Evolutionary conservation across 2,888 invertebrate species (phyloP).

Genomic region (Auanema freiburgensis): DNA sequence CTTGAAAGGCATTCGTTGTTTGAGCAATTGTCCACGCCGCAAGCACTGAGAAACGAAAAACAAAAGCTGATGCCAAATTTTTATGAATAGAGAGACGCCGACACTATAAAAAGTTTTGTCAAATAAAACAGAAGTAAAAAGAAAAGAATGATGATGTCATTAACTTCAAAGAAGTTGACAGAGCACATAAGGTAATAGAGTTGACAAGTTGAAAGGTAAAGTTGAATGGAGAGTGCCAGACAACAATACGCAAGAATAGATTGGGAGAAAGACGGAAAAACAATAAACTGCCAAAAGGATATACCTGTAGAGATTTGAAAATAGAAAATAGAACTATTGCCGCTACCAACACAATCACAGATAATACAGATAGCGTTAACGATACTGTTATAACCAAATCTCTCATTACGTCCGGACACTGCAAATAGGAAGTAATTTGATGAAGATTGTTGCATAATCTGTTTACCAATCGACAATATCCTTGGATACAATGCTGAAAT

Average conservation of each 20-base stretch:
- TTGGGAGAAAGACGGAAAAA: too few species aligned
- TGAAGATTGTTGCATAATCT: neutral
- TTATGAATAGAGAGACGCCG: constrained; percentile 53
- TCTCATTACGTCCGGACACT: constrained; percentile 61
- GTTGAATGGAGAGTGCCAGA: too few species aligned
- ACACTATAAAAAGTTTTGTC: constrained; percentile 24
- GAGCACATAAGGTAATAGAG: too few species aligned
- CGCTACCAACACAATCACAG: constrained; percentile 56
- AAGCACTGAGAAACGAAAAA: constrained; percentile 66
- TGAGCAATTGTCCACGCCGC: constrained; percentile 62
- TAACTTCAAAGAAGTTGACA: neutral
- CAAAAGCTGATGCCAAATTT: constrained; percentile 67
- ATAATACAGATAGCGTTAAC: constrained; percentile 57
- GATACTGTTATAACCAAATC: constrained; percentile 60
- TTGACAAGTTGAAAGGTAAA: too few species aligned
- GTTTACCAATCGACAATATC: constrained; percentile 55
- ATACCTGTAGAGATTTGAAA: constrained; percentile 60
- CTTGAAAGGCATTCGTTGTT: constrained; percentile 55
- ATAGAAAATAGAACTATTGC: constrained; percentile 62
- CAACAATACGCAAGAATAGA: too few species aligned
- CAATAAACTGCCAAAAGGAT: too few species aligned
- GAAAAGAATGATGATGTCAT: neutral
- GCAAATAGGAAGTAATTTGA: constrained; percentile 17
- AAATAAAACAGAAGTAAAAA: too few species aligned
- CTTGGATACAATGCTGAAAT: constrained; percentile 53